Percentiles rank a stretch among this genome's conserved stretches.
phyloP scores from a whole-genome alignment of 35 echinoderm and acorn worm species.

The Ophioderma brevispina region DNA sequence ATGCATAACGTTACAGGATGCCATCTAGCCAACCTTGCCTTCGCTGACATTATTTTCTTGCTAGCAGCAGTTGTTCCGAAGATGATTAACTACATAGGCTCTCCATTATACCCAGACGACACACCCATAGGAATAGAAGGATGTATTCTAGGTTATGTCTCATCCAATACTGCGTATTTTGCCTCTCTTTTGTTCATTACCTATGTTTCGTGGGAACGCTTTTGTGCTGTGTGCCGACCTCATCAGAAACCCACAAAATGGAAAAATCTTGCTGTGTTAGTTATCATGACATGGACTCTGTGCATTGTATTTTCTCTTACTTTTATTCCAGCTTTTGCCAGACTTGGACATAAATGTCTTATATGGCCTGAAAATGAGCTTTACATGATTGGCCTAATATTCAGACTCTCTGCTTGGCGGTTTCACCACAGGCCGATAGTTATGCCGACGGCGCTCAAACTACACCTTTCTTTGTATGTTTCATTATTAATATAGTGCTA shows the following conservation, averaged over 20 bases:
- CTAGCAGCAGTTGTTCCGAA: constrained; percentile 37
- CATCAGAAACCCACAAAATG: not conserved
- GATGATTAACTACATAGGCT: constrained; percentile 26
- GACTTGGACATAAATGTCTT: not conserved
- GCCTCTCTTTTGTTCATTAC: constrained; percentile 46
- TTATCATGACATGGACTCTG: not conserved
- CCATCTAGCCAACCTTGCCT: constrained; percentile 62
- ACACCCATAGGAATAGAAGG: constrained; percentile 30
- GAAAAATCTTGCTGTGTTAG: not conserved
- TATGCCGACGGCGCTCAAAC: not conserved
- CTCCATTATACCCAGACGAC: constrained; percentile 47
- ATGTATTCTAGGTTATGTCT: constrained; percentile 47
- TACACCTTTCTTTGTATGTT: not conserved
- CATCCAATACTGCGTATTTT: constrained; percentile 44
- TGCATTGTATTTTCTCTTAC: not conserved
- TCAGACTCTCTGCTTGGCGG: not conserved
- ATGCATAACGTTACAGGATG: constrained; percentile 65
- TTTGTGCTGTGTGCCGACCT: constrained; percentile 50
- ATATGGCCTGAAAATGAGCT: not conserved
- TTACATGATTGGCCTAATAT: not conserved
- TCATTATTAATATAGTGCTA: not conserved
- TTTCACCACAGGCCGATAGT: not conserved
- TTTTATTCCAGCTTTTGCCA: not conserved
- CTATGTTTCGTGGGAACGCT: constrained; percentile 51
- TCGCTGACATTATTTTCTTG: constrained; percentile 62